These are phyloP conservation scores for Lates calcarifer DNA, from an alignment of 2,113 vertebrate genomes.

Conservation along the genomic window DNA sequence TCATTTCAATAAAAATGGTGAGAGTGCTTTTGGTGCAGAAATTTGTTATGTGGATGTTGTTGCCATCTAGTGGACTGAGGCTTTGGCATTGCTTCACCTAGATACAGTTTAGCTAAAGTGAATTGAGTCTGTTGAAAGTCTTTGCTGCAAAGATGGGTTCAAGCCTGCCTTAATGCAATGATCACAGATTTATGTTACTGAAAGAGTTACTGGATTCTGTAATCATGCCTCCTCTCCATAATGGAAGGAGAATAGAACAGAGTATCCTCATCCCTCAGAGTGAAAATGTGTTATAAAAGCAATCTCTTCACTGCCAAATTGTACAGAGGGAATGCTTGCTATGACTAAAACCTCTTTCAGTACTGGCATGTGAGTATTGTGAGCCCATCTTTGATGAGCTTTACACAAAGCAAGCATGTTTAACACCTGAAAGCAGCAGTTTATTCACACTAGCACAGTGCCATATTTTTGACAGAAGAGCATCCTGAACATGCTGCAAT, in stretches of 20 bases:
- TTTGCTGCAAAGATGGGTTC: neutral
- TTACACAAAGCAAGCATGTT: neutral
- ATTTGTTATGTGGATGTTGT: constrained; percentile 25
- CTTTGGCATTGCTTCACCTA: neutral
- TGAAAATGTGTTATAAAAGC: neutral
- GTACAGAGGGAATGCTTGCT: neutral
- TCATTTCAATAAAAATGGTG: neutral
- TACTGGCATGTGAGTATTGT: neutral
- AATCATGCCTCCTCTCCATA: neutral
- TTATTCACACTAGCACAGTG: neutral
- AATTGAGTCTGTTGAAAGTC: neutral
- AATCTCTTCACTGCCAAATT: neutral
- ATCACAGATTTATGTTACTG: neutral
- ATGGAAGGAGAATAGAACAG: too few species aligned
- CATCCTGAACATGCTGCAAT: neutral
- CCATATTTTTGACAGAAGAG: neutral
- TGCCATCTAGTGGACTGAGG: constrained; percentile 68
- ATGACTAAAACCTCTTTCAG: neutral
- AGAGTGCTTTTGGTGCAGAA: neutral
- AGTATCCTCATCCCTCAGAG: too few species aligned
- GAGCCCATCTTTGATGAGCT: neutral
- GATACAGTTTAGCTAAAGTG: neutral
- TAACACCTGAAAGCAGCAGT: neutral
- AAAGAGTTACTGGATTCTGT: neutral
- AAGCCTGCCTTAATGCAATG: neutral